Percentiles rank a stretch among this genome's conserved stretches.
phyloP scores from a whole-genome alignment of 1,140 invertebrate genomes.

The Nixonia krombeini region DNA sequence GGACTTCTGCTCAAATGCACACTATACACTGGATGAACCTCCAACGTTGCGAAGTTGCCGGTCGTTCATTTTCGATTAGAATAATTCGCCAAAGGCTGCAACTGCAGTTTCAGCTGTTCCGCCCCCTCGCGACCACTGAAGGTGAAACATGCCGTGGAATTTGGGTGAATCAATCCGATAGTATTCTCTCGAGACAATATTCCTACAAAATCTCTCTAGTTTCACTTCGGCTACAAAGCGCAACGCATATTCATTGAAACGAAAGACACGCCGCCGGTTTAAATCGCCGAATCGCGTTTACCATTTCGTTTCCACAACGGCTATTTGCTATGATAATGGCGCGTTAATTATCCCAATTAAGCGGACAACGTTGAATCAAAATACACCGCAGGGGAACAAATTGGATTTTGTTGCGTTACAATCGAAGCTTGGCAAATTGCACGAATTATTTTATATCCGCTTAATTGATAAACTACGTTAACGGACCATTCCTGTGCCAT shows the following conservation, averaged over 20 bases:
- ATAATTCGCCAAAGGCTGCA: too few relatives aligned
- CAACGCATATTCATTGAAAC: too few relatives aligned
- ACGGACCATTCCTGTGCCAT: too few relatives aligned
- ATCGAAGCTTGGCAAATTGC: neutral
- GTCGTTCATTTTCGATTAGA: too few relatives aligned
- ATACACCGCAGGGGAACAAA: neutral
- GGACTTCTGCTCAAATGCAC: too few relatives aligned
- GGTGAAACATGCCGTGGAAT: conserved; percentile 35
- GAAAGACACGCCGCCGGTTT: too few relatives aligned
- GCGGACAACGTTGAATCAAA: conserved; percentile 1
- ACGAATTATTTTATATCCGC: neutral
- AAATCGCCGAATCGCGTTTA: too few relatives aligned
- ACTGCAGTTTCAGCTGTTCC: too few relatives aligned
- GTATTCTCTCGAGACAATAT: conserved; percentile 38
- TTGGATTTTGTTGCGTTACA: neutral
- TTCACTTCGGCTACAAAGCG: too few relatives aligned
- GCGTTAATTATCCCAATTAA: neutral
- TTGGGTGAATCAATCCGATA: conserved; percentile 44
- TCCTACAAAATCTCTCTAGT: neutral
- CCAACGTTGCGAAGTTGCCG: too few relatives aligned
- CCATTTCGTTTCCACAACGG: neutral
- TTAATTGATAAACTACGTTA: conserved; percentile 1
- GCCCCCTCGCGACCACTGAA: too few relatives aligned
- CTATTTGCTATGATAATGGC: neutral
- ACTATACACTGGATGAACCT: too few relatives aligned